Percentiles rank a stretch among this genome's conserved stretches.
Evolutionary conservation across 1,140 invertebrate species (phyloP).

Genomic region (Papilio dardanus): DNA sequence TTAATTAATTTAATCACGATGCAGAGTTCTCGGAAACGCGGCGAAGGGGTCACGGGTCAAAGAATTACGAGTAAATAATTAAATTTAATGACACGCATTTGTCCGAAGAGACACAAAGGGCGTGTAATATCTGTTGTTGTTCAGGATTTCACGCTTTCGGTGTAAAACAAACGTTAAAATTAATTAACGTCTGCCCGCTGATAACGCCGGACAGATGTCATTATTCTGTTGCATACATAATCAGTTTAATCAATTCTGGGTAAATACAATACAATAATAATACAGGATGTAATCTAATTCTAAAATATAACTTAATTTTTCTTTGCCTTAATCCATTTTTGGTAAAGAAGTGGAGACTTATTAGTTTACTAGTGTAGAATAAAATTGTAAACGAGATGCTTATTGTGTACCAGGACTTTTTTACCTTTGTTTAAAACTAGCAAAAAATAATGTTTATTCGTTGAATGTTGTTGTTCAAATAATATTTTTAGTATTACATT

Average conservation of each 20-base stretch:
- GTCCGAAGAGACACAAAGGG: slow-evolving; percentile 43
- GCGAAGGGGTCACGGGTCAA: slow-evolving; percentile 48
- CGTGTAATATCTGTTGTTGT: slow-evolving; percentile 26
- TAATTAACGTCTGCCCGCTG: slow-evolving; percentile 11
- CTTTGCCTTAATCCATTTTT: no score
- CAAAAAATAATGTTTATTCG: no score
- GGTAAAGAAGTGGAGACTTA: no score
- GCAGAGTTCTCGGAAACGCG: slow-evolving; percentile 45
- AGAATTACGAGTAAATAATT: slow-evolving; percentile 64
- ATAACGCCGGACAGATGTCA: slow-evolving; percentile 29
- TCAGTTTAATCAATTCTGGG: not conserved
- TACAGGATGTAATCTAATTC: no score
- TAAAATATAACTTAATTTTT: no score
- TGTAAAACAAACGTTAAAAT: slow-evolving; percentile 33
- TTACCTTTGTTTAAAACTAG: no score
- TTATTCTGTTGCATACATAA: slow-evolving; percentile 6
- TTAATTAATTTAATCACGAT: slow-evolving; percentile 43
- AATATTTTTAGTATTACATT: no score
- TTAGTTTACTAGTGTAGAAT: no score
- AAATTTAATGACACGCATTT: slow-evolving; percentile 67
- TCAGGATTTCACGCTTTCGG: slow-evolving; percentile 29
- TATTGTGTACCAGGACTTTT: no score
- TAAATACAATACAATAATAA: no score
- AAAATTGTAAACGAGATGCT: no score
- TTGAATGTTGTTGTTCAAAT: no score